A percentile compares a stretch with the other conserved stretches of the same genome.
phyloP scores from a whole-genome alignment of 2,797 vertebrate species.

The Manis crassicaudata region DNA sequence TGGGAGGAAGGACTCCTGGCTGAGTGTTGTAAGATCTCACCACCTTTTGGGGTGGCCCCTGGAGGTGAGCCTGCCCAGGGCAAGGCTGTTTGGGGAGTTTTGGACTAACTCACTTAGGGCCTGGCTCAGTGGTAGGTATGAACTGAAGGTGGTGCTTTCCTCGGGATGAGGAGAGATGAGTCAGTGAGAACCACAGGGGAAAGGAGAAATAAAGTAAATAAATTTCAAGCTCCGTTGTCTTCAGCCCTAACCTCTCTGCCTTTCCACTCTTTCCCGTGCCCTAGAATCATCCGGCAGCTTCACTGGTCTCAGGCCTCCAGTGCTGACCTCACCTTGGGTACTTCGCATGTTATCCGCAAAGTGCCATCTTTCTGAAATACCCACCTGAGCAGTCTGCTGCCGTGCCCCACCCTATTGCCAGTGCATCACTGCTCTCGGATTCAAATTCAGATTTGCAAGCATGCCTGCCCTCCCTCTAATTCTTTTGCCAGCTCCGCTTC shows the following conservation, averaged over 20 bases:
- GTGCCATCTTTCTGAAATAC: background rate
- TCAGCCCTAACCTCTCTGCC: too few species aligned
- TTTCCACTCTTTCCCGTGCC: background rate
- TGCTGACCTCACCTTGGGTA: background rate
- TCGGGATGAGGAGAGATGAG: background rate
- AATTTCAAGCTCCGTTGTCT: background rate
- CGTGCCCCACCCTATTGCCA: too few species aligned
- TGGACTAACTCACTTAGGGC: background rate
- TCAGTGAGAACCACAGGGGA: background rate
- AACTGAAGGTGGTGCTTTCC: background rate
- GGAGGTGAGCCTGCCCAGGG: background rate
- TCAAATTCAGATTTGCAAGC: background rate
- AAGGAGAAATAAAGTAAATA: background rate
- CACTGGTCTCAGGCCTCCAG: background rate
- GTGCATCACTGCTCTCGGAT: background rate
- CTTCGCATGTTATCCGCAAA: background rate
- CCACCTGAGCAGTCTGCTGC: background rate
- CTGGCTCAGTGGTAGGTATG: background rate
- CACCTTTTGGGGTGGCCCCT: background rate
- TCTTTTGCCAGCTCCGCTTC: background rate
- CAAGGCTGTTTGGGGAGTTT: background rate
- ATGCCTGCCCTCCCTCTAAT: background rate
- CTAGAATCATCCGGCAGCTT: background rate
- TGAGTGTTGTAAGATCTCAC: background rate
- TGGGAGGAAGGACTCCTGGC: background rate